Evolutionary conservation across 2,113 vertebrate genomes (phyloP).

Genomic region (Python bivittatus): DNA sequence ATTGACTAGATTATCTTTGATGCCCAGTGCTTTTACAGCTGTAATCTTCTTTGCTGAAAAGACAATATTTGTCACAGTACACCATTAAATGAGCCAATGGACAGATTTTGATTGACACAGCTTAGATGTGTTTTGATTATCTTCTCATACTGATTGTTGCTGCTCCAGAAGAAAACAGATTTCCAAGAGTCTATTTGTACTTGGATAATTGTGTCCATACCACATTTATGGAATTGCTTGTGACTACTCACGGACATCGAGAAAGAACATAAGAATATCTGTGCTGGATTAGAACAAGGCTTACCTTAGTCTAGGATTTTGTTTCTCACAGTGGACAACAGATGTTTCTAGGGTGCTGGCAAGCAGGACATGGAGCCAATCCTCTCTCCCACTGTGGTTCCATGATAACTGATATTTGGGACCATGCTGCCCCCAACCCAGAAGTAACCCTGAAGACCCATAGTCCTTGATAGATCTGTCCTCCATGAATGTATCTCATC

Average conservation of each 20-base stretch:
- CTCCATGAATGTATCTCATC: no score
- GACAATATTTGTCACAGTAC: neutral
- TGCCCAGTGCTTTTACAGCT: neutral
- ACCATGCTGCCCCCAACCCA: no score
- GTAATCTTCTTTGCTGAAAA: neutral
- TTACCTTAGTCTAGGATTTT: neutral
- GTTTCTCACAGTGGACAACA: neutral
- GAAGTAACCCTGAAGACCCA: no score
- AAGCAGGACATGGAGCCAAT: no score
- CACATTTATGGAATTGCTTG: neutral
- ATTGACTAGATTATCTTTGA: neutral
- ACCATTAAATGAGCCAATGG: neutral
- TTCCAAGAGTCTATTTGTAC: neutral
- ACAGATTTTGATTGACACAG: neutral
- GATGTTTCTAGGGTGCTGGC: no score
- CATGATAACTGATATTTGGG: no score
- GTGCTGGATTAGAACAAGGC: neutral
- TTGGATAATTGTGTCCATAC: neutral
- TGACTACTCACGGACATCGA: accelerated
- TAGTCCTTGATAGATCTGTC: no score
- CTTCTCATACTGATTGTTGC: neutral
- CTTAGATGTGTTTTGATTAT: neutral
- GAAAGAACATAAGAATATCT: neutral
- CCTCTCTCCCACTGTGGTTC: no score
- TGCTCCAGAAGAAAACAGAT: neutral